phyloP scores from a whole-genome alignment of 2,797 vertebrate species.

The Prunella strophiata region DNA sequence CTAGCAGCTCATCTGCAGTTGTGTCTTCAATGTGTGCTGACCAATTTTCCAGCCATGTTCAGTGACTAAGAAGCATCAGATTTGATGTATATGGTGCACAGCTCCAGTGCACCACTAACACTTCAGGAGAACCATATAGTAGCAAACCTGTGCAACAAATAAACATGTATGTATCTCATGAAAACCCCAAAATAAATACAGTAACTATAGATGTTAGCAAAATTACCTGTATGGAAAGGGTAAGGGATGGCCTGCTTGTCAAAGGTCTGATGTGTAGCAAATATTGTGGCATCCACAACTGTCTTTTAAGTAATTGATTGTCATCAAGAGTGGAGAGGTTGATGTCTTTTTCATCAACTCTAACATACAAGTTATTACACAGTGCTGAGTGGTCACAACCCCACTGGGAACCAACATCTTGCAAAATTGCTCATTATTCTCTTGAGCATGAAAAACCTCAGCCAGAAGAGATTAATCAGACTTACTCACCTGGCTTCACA shows the following conservation, averaged over 20 bases:
- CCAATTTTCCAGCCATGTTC: background rate
- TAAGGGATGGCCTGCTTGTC: background rate
- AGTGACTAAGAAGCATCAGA: background rate
- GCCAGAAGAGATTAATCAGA: constrained; percentile 30
- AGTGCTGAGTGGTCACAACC: constrained; percentile 2
- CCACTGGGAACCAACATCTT: background rate
- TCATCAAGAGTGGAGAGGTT: background rate
- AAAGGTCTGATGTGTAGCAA: background rate
- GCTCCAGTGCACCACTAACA: background rate
- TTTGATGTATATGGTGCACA: background rate
- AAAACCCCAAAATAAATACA: background rate
- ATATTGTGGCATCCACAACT: background rate
- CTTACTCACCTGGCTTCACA: constrained; percentile 10
- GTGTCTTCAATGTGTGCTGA: background rate
- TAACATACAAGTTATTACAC: background rate
- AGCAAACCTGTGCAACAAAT: background rate
- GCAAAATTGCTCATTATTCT: constrained; percentile 36
- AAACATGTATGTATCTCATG: background rate
- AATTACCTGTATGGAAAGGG: background rate
- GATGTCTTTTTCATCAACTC: background rate
- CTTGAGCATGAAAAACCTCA: constrained; percentile 21
- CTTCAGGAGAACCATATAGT: background rate
- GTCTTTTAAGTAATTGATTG: background rate
- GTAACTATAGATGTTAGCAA: background rate
- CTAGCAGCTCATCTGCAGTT: background rate